Evolutionary conservation across 2,797 vertebrate species (phyloP).

Genomic region (Aeoliscus strigatus): DNA sequence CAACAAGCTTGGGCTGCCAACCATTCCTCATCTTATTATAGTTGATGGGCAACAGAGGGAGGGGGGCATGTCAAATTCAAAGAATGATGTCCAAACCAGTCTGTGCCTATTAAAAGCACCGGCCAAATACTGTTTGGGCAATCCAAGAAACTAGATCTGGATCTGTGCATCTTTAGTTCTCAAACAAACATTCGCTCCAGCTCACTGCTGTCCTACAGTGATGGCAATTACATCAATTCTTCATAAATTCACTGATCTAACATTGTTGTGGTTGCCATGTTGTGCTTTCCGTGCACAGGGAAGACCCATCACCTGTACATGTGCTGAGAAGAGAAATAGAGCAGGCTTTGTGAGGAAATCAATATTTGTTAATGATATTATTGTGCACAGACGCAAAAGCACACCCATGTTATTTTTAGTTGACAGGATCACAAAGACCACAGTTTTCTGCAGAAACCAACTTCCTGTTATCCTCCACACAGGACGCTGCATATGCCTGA

Average conservation of each 20-base stretch:
- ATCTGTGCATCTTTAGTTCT: conserved; percentile 63
- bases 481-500: conserved; percentile 60
- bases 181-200: conserved; percentile 62
- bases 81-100: conserved; percentile 73
- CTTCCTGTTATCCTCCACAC: conserved; percentile 63
- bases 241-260: conserved; percentile 55
- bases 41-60: conserved; percentile 60
- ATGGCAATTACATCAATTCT: conserved; percentile 72
- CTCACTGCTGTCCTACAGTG: conserved; percentile 43
- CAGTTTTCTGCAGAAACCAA: conserved; percentile 61
- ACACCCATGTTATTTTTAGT: conserved; percentile 64
- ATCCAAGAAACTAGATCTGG: conserved; percentile 68
- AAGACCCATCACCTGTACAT: conserved; percentile 15
- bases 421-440: conserved; percentile 53
- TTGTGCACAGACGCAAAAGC: conserved; percentile 23
- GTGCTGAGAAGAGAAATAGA: conserved; percentile 29
- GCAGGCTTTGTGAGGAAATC: conserved; percentile 23
- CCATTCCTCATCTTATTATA: conserved; percentile 76
- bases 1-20: conserved; percentile 63
- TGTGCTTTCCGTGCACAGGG: conserved; percentile 7
- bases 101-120: conserved; percentile 73
- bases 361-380: conserved; percentile 11
- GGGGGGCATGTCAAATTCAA: conserved; percentile 68
- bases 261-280: conserved; percentile 21
- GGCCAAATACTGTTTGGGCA: conserved; percentile 64